phyloP scores from a whole-genome alignment of 2,113 vertebrate species.

The Saimiri boliviensis region DNA sequence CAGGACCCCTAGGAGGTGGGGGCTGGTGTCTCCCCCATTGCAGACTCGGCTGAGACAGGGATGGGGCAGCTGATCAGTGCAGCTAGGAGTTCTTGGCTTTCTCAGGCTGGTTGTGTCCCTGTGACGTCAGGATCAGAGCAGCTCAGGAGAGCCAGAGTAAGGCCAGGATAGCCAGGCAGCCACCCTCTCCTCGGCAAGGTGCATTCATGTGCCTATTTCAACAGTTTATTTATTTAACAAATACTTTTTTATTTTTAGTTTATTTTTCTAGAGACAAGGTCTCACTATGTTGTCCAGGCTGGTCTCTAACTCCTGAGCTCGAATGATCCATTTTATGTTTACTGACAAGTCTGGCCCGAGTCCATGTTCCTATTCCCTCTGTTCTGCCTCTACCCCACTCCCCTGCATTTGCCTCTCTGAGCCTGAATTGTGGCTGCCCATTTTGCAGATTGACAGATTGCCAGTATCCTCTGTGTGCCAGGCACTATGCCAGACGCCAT shows the following conservation, averaged over 20 bases:
- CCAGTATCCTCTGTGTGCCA: background rate
- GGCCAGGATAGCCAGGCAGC: background rate
- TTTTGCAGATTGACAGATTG: background rate
- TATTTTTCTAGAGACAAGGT: no score
- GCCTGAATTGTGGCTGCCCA: background rate
- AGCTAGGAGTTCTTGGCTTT: background rate
- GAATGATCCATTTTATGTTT: background rate
- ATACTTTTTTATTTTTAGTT: background rate
- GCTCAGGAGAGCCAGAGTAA: background rate
- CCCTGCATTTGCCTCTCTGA: background rate
- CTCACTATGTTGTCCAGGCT: no score
- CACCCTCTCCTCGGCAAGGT: background rate
- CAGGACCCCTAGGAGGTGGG: background rate
- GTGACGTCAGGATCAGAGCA: background rate
- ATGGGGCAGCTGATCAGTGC: background rate
- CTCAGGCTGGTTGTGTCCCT: background rate
- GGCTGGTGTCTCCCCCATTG: background rate
- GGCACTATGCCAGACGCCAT: background rate
- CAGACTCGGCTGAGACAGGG: background rate
- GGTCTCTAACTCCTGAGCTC: no score
- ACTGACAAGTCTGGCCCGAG: background rate
- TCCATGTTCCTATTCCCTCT: fast-evolving
- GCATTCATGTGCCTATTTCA: background rate
- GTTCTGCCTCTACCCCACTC: background rate
- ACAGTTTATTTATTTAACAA: background rate